phyloP scores from a whole-genome alignment of 92 coral and sea anemone genomes.

The Parazoanthus swiftii region DNA sequence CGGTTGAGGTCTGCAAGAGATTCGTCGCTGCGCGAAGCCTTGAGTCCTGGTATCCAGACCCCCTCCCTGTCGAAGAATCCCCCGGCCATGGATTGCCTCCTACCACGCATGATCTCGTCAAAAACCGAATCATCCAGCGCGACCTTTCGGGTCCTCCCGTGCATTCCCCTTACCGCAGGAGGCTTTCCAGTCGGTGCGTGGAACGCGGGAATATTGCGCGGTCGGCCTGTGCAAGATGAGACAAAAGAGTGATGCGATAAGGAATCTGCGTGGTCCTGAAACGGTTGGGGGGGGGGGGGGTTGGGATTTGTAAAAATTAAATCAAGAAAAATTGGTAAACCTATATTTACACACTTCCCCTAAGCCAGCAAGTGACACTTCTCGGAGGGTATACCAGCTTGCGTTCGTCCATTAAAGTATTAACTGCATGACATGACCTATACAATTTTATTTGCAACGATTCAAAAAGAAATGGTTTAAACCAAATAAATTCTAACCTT shows the following conservation, averaged over 20 bases:
- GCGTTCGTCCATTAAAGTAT: too few species aligned
- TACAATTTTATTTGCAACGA: too few species aligned
- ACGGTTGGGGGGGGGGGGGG: too few species aligned
- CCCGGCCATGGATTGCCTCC: conserved; percentile 85
- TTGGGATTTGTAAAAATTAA: too few species aligned
- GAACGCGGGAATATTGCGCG: background rate
- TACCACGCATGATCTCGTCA: conserved; percentile 90
- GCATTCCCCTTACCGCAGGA: conserved; percentile 51
- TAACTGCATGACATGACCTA: too few species aligned
- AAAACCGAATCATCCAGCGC: conserved; percentile 78
- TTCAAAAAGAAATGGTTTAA: too few species aligned
- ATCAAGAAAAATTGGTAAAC: too few species aligned
- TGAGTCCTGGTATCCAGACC: conserved; percentile 84
- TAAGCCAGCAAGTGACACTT: too few species aligned
- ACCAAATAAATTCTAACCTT: too few species aligned
- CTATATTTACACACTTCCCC: too few species aligned
- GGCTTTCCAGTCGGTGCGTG: background rate
- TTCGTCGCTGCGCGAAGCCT: conserved; percentile 76
- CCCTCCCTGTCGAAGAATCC: conserved; percentile 91
- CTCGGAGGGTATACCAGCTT: too few species aligned
- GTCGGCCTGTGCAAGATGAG: conserved; percentile 9
- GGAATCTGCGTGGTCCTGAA: too few species aligned
- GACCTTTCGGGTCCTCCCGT: conserved; percentile 48
- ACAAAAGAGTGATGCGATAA: background rate
- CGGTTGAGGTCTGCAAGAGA: conserved; percentile 61